A percentile compares a stretch with the other conserved stretches of the same genome.
These are phyloP conservation scores for Netelia melanura DNA, from an alignment of 2,888 invertebrate genomes.

Conservation along the genomic window DNA sequence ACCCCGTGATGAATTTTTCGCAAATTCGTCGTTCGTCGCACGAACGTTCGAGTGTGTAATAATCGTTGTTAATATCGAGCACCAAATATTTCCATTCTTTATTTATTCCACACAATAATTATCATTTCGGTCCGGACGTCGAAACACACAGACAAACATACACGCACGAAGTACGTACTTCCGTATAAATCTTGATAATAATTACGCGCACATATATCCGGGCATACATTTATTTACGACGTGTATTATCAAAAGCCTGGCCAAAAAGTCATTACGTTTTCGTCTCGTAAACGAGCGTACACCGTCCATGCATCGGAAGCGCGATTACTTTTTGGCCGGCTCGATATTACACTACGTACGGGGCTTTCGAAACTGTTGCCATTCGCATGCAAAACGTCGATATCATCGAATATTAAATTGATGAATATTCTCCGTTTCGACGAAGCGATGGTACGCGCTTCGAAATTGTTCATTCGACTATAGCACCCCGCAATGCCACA, in stretches of 20 bases:
- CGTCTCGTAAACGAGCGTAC: too few species aligned
- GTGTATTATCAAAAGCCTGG: too few species aligned
- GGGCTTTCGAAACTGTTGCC: not conserved
- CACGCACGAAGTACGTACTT: slow-evolving; percentile 21
- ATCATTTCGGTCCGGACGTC: slow-evolving; percentile 55
- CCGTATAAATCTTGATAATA: slow-evolving; percentile 29
- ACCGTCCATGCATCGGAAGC: too few species aligned
- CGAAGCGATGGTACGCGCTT: slow-evolving; percentile 9
- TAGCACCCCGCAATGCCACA: slow-evolving; percentile 10
- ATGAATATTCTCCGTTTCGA: slow-evolving; percentile 1
- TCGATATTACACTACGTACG: too few species aligned
- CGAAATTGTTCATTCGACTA: slow-evolving; percentile 11
- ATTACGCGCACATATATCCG: slow-evolving; percentile 53
- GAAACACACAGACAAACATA: slow-evolving; percentile 23
- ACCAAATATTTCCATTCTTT: slow-evolving; percentile 41
- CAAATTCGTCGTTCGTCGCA: slow-evolving; percentile 48
- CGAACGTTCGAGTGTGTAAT: slow-evolving; percentile 17
- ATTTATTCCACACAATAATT: slow-evolving; percentile 16
- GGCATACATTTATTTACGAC: slow-evolving; percentile 12
- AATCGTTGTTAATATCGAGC: slow-evolving; percentile 58
- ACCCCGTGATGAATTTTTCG: slow-evolving; percentile 46
- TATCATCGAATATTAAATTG: slow-evolving; percentile 8
- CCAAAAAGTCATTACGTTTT: too few species aligned
- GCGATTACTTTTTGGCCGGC: too few species aligned
- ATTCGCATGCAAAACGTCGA: not conserved